Percentiles rank a stretch among this genome's conserved stretches.
Evolutionary conservation across 2,113 vertebrate genomes (phyloP).

Genomic region (Orycteropus afer): DNA sequence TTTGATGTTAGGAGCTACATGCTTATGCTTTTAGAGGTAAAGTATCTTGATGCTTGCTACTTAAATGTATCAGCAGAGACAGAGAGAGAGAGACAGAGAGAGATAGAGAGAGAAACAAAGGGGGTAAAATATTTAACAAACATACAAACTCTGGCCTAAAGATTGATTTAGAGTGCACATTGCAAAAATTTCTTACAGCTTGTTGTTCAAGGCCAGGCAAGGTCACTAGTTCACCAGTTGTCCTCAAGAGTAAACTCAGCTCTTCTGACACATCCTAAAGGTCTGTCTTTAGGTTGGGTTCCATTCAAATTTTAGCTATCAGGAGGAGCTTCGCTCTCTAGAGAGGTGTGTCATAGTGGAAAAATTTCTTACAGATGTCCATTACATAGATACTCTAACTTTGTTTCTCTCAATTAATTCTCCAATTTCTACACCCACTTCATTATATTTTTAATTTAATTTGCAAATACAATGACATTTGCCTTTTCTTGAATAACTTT

Average conservation of each 20-base stretch:
- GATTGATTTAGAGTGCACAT: not conserved
- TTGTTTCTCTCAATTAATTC: constrained; percentile 66
- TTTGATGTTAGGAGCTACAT: not conserved
- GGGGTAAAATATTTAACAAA: not conserved
- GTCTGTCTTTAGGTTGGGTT: not conserved
- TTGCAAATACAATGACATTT: constrained; percentile 72
- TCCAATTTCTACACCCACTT: constrained; percentile 57
- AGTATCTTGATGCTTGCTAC: not conserved
- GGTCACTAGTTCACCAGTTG: not conserved
- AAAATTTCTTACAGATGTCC: constrained; percentile 23
- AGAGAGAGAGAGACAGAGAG: not conserved
- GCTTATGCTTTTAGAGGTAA: not conserved
- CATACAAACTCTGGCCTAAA: not conserved
- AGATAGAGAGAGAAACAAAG: not conserved
- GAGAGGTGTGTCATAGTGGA: not conserved
- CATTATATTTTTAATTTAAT: constrained; percentile 73
- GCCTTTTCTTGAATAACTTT: constrained; percentile 50
- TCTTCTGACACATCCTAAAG: constrained; percentile 20
- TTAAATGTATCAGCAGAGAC: not conserved
- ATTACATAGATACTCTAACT: constrained; percentile 47
- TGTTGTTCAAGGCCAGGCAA: not conserved
- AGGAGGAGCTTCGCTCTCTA: not conserved
- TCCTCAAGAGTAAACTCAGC: not conserved
- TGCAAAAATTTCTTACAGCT: not conserved
- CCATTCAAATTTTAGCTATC: not conserved